Conservation (phyloP, 2,888 invertebrate genomes). For the Heteropelma amictum region DNA sequence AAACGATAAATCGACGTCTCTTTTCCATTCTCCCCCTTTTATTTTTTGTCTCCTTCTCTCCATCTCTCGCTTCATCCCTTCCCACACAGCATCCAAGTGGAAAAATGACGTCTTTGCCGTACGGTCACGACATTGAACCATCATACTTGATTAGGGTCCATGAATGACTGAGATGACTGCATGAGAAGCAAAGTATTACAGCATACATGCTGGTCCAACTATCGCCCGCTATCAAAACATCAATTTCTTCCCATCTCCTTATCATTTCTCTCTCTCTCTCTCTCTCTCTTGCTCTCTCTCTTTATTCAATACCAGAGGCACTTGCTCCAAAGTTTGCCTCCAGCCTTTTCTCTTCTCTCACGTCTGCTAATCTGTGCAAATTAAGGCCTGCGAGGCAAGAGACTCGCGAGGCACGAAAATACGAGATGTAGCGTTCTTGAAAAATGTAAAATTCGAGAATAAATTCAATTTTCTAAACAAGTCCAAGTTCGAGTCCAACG, state of each 20-base stretch:
- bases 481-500: too few relatives aligned
- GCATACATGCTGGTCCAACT: too few relatives aligned
- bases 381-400: too few relatives aligned
- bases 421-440: too few relatives aligned
- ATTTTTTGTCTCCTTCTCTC: neutral
- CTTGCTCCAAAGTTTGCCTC: too few relatives aligned
- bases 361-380: too few relatives aligned
- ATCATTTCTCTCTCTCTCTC: neutral
- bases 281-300: neutral
- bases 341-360: too few relatives aligned
- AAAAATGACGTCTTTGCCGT: constrained; percentile 51
- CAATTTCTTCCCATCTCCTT: neutral
- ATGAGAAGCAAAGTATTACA: too few relatives aligned
- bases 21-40: neutral
- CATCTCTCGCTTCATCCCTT: neutral
- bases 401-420: too few relatives aligned
- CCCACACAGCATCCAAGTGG: too few relatives aligned
- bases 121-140: constrained; percentile 48
- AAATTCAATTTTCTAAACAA: too few relatives aligned
- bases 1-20: constrained; percentile 5
- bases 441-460: too few relatives aligned
- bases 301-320: constrained; percentile 35
- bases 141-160: constrained; percentile 40
- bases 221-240: neutral
- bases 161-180: constrained; percentile 37